Evolutionary conservation across 2,888 invertebrate species (phyloP).

Genomic region (Drosophila tanythrix): DNA sequence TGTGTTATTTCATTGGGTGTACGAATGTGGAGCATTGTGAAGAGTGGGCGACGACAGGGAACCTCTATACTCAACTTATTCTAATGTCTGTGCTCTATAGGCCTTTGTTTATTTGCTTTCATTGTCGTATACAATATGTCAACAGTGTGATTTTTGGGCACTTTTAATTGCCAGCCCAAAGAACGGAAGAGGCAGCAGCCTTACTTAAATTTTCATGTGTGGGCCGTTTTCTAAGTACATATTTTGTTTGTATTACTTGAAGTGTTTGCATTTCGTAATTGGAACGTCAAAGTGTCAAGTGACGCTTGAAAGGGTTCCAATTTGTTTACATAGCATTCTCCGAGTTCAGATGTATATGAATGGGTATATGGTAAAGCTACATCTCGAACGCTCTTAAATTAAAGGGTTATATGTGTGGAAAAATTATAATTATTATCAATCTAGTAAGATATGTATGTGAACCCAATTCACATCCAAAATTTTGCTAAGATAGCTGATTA

Average conservation of each 20-base stretch:
- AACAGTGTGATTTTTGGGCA: conserved; percentile 45
- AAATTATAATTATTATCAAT: neutral
- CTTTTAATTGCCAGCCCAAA: conserved; percentile 43
- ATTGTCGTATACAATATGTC: conserved; percentile 47
- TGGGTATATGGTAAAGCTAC: neutral
- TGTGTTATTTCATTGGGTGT: conserved; percentile 20
- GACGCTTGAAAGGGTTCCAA: conserved; percentile 52
- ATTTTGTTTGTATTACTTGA: conserved; percentile 69
- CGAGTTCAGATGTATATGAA: conserved; percentile 2
- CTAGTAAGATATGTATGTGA: neutral
- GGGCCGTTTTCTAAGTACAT: conserved; percentile 54
- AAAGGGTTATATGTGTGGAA: neutral
- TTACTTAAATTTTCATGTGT: conserved; percentile 49
- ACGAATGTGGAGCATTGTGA: neutral
- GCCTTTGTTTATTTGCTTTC: conserved; percentile 62
- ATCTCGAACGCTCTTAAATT: neutral
- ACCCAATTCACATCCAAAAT: neutral
- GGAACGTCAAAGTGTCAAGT: conserved; percentile 78
- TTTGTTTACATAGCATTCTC: conserved; percentile 53
- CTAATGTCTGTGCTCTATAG: conserved; percentile 55
- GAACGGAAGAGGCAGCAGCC: conserved; percentile 41
- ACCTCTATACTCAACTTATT: conserved; percentile 49
- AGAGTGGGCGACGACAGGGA: neutral
- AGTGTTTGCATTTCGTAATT: conserved; percentile 78
- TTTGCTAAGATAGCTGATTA: neutral